Evolutionary conservation across 1,140 invertebrate species (phyloP).

Genomic region (Pogonomyrmex californicus): DNA sequence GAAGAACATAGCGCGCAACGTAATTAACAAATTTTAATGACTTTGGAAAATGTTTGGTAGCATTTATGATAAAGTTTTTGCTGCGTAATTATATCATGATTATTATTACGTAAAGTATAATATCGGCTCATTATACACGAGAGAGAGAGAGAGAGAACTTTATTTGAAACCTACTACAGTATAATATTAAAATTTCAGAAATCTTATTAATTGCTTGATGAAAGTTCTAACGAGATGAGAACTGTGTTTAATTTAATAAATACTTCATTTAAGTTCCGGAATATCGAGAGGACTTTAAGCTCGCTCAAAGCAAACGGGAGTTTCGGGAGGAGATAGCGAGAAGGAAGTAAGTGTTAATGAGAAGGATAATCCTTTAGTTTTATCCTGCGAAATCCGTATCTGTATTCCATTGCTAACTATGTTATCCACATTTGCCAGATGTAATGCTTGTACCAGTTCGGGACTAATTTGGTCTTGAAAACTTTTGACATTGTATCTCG

Average conservation of each 20-base stretch:
- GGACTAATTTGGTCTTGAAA: conserved; percentile 27
- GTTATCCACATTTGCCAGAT: conserved; percentile 50
- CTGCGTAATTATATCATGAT: conserved; percentile 25
- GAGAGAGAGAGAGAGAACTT: neutral
- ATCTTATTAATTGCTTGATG: conserved; percentile 49
- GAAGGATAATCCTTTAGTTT: conserved; percentile 56
- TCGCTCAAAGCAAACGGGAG: conserved; percentile 19
- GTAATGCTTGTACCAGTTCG: conserved; percentile 21
- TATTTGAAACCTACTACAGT: neutral
- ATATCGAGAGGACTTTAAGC: conserved; percentile 55
- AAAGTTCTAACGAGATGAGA: conserved; percentile 37
- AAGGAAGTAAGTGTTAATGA: conserved; percentile 50
- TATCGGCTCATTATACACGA: conserved; percentile 22
- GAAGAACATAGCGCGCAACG: neutral
- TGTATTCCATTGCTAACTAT: conserved; percentile 15
- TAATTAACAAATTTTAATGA: conserved; percentile 60
- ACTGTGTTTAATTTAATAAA: conserved; percentile 61
- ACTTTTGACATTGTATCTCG: conserved; percentile 6
- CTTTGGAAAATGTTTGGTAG: neutral
- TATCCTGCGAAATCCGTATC: conserved; percentile 51
- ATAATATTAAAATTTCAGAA: conserved; percentile 26
- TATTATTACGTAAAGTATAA: conserved; percentile 43
- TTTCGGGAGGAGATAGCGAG: conserved; percentile 24
- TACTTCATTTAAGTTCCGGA: conserved; percentile 42
- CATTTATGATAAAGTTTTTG: conserved; percentile 41